Conservation (phyloP, 1,140 invertebrate genomes). For the Patella vulgata region DNA sequence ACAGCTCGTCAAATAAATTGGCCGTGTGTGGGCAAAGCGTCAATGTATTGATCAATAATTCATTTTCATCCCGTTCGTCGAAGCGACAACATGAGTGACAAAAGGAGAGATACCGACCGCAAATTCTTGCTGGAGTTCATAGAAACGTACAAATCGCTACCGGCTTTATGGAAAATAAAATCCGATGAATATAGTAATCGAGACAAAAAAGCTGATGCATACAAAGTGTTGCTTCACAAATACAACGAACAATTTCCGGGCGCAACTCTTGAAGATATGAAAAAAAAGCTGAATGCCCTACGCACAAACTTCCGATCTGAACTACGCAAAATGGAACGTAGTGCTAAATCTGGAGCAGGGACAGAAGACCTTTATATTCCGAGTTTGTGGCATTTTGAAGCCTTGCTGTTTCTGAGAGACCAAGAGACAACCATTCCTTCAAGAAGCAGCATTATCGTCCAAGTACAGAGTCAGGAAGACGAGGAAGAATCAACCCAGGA, state of each 20-base stretch:
- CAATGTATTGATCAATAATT: too few species aligned
- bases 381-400: not conserved
- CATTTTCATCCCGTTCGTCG: too few species aligned
- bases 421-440: not conserved
- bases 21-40: too few species aligned
- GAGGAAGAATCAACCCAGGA: too few species aligned
- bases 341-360: not conserved
- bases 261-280: not conserved
- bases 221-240: not conserved
- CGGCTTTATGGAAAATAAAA: constrained; percentile 8
- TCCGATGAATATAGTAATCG: too few species aligned
- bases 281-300: not conserved
- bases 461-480: too few species aligned
- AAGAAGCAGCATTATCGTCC: too few species aligned
- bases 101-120: too few species aligned
- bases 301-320: not conserved
- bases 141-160: not conserved
- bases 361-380: not conserved
- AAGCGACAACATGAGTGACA: too few species aligned
- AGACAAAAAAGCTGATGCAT: not conserved
- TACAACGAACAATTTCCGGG: not conserved
- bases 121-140: constrained; percentile 5
- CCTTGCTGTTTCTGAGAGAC: not conserved
- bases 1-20: too few species aligned
- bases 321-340: not conserved